A percentile compares a stretch with the other conserved stretches of the same genome.
Conservation (phyloP, 30 jellyfish, hydroid and myxozoan genomes). For the Rhopilema esculentum region DNA sequence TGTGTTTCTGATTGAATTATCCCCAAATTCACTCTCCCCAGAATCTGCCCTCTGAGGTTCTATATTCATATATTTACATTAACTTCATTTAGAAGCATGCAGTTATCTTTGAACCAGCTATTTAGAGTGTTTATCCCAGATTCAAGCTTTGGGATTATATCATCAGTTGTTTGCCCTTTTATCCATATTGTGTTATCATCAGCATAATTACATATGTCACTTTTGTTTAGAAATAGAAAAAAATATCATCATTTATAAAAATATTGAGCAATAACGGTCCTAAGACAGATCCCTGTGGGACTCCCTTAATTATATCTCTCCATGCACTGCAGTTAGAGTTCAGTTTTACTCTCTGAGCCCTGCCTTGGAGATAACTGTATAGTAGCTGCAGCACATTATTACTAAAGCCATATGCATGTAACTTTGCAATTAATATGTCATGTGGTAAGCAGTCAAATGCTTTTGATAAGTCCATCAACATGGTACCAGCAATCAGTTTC, state of each 20-base stretch:
- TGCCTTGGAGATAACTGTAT: constrained; percentile 16
- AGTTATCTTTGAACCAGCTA: constrained; percentile 6
- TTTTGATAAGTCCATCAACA: constrained; percentile 12
- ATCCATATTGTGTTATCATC: constrained; percentile 66
- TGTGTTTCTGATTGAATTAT: too few relatives aligned
- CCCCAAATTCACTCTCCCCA: constrained; percentile 23
- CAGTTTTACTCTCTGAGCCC: constrained; percentile 45
- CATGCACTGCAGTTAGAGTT: constrained; percentile 8
- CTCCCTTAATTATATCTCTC: not conserved
- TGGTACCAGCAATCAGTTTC: constrained; percentile 9
- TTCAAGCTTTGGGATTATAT: constrained; percentile 2
- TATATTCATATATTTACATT: not conserved
- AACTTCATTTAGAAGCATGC: too few relatives aligned
- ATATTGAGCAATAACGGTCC: constrained; percentile 35
- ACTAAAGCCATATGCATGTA: constrained; percentile 52
- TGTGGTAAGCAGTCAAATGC: constrained; percentile 68
- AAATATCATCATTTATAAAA: not conserved
- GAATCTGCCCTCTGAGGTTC: constrained; percentile 15
- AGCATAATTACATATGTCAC: too few relatives aligned
- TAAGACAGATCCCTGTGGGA: constrained; percentile 28
- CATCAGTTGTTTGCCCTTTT: not conserved
- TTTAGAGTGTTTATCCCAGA: not conserved
- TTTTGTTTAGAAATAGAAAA: not conserved
- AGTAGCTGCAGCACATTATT: not conserved
- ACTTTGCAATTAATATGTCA: constrained; percentile 59